Percentiles rank a stretch among this genome's conserved stretches.
phyloP scores from a whole-genome alignment of 1,140 invertebrate genomes.

The Magallana ariakensis region DNA sequence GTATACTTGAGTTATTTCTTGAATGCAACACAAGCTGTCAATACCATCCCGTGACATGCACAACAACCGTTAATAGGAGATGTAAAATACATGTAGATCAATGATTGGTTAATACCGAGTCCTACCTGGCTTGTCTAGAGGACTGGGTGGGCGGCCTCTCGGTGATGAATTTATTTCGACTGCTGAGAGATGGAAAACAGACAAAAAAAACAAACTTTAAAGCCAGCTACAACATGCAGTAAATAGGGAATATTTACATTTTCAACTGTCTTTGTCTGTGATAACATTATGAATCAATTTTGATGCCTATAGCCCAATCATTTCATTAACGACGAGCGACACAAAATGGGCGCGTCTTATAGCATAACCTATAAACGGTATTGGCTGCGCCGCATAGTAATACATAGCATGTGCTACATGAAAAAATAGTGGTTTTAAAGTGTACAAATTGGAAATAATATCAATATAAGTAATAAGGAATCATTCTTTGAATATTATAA shows the following conservation, averaged over 20 bases:
- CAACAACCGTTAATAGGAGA: neutral
- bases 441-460: no score
- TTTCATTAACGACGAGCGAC: no score
- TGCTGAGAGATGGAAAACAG: conserved; percentile 57
- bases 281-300: no score
- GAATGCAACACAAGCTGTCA: neutral
- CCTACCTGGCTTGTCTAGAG: conserved; percentile 73
- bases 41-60: neutral
- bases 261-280: no score
- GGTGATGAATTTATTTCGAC: conserved; percentile 73
- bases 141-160: conserved; percentile 76
- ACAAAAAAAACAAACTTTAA: neutral
- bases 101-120: neutral
- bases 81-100: neutral
- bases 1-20: neutral
- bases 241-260: neutral
- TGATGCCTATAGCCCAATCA: no score
- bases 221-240: neutral
- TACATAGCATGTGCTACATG: no score
- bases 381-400: no score
- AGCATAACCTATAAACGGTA: no score
- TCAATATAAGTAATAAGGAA: no score
- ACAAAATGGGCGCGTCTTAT: no score
- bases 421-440: no score
- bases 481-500: no score